Evolutionary conservation across 2,888 invertebrate genomes (phyloP), one percentile per base, ranked within the genome.

Genomic region (Neelides folsomi): DNA sequence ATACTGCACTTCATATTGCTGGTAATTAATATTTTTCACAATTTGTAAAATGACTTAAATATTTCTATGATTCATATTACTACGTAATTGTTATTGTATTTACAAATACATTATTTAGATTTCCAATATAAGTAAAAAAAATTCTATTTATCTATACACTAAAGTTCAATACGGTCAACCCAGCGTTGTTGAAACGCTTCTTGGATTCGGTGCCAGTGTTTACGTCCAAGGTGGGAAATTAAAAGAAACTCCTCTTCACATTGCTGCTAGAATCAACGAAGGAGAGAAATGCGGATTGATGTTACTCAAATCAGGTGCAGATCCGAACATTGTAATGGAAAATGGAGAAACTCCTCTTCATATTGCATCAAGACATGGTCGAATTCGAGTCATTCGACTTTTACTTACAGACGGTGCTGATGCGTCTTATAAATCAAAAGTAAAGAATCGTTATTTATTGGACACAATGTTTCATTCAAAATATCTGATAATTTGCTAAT

Each of bases 241-340:
- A 56, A 80, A 84, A 43, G 97, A 98, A 72, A 97, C 98, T 0
- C 92, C 98, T 0, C 75, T 98, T 37, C 98, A 98, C 69, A 92
- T 98, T 56, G 94, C 94, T 13, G 89, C 94, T 0, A 77, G 93
- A 59, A 88, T 92, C 54, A 82, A 82, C 65, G 93, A 87, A 66
- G 89, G 88, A 4, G 86, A 89, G 68, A 80, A 84, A 66, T 97
- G 97, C 72, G 95, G 93, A 4, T 78, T 95, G 63, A 95, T 98
- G 94, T 74, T 98, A 58, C 75, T 98, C 37, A 98, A 98, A 72
- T 94, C 94, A 2, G 98, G 98, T 0, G 97, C 97, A 8, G 87
- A 92, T 54, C 90, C 95, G 1, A 97, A 98, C 73, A 80, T 94
- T 56, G 82, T 84, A 2, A 94, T 93, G 54, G 89, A 92, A 70